Percentiles rank a stretch among this genome's conserved stretches.
These are phyloP conservation scores for Formica aserva DNA, from an alignment of 2,888 invertebrate genomes.

Conservation along the genomic window DNA sequence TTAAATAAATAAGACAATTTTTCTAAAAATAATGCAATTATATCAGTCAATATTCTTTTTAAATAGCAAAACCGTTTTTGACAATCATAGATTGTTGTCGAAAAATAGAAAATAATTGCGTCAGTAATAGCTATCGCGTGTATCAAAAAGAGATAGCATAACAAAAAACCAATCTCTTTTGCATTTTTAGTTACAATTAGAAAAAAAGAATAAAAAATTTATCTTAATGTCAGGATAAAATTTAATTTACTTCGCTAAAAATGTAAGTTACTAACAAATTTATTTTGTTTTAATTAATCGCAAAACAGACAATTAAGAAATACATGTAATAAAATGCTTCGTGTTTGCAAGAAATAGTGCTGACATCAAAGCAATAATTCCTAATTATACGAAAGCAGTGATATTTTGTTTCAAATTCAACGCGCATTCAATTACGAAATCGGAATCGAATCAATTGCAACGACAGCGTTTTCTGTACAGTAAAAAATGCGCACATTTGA, in stretches of 20 bases:
- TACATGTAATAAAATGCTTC: not conserved
- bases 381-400: not conserved
- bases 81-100: not conserved
- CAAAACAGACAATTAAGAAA: conserved; percentile 1
- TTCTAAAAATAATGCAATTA: not conserved
- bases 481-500: not conserved
- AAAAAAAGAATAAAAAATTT: not conserved
- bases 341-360: not conserved
- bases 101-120: not conserved
- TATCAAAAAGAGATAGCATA: not conserved
- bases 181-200: not conserved
- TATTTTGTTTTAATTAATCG: not conserved
- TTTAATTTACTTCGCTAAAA: not conserved
- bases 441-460: not conserved
- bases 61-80: not conserved
- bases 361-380: not conserved
- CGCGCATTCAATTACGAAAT: not conserved
- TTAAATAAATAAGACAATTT: conserved; percentile 2
- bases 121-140: not conserved
- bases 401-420: conserved; percentile 2
- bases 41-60: not conserved
- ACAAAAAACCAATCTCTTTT: not conserved
- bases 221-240: not conserved
- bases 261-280: not conserved
- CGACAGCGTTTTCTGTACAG: not conserved